Evolutionary conservation across 1,140 invertebrate species (phyloP).

Genomic region (Camponotus floridanus): DNA sequence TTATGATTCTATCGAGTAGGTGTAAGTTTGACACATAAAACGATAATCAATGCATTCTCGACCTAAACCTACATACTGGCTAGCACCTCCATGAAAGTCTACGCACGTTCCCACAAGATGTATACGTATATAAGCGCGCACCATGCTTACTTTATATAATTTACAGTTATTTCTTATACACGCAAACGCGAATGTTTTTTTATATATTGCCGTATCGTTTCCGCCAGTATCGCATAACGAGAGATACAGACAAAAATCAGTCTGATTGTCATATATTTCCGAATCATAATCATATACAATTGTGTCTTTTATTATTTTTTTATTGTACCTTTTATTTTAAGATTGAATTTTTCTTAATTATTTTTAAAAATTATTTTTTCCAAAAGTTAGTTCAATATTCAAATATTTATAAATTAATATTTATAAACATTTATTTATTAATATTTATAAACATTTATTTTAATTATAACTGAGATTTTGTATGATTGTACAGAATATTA

Average conservation of each 20-base stretch:
- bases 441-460: conserved; percentile 14
- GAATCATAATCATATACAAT: not conserved
- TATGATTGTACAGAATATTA: not conserved
- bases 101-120: conserved; percentile 67
- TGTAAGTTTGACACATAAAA: conserved; percentile 68
- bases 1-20: conserved; percentile 50
- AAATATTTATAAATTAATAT: conserved; percentile 20
- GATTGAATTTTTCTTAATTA: not conserved
- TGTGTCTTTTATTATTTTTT: not conserved
- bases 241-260: not conserved
- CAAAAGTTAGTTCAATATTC: conserved; percentile 4
- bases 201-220: conserved; percentile 24
- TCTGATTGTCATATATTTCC: not conserved
- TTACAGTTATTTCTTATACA: conserved; percentile 75
- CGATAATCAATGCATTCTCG: conserved; percentile 76
- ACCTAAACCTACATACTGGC: conserved; percentile 74
- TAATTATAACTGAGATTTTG: not conserved
- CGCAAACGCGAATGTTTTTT: conserved; percentile 53
- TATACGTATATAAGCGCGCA: conserved; percentile 29
- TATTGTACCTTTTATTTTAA: not conserved
- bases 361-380: not conserved
- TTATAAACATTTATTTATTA: conserved; percentile 6
- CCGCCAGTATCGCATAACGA: conserved; percentile 41
- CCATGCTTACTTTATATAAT: conserved; percentile 69
- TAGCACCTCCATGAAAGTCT: conserved; percentile 59